Base-by-base conservation (phyloP, 2,888 invertebrate genomes). In the Callyntrura guangdongensis region DNA sequence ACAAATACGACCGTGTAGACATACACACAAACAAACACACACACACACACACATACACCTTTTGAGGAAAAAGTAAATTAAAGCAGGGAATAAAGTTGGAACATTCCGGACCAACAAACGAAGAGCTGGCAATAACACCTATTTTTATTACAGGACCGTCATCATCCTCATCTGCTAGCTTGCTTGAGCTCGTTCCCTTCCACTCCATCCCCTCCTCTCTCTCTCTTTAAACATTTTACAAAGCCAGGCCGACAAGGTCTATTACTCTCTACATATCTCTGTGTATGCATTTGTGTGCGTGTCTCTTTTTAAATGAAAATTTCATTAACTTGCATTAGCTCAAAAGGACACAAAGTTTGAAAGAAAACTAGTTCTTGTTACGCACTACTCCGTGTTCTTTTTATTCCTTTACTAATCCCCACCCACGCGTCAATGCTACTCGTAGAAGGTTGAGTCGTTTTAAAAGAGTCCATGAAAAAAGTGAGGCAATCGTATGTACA, bases 1-100 rank as follows among this genome's bases (percentile, higher is more conserved):
- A 69, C 56, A 36, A 36, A 36, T 36, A 36, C 36, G 36, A 36
- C 36, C 6, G 36, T 36, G 36, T 36, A 36, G 36, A 36, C 36
- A n/a, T 27, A 69, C 69, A 84, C 67, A 69, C 14, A 11, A 20
- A n/a, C 25, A 74, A 1, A 72, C 20, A 25, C 25, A 22, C 22
- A n/a, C 56, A 69, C 69, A 84, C 67, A 69, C 14, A 11, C 47
- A n/a, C 25, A 74, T 9, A 72, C 20, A 25, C 25, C 12, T 25
- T 77, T 53, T 0, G 25, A 79, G 56, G 59, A 79, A 79, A 79
- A 79, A 59, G n/a, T 25, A 79, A 79, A 79, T 79, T 79, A 79
- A 79, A 79, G 56, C 27, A 27, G 79, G 79, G 79, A 79, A 79
- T 79, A 74, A 74, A 74, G 3, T 74, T 1, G 9, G 22, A 36